These are phyloP conservation scores for Protobothrops flavoviridis DNA, from an alignment of 2,113 vertebrate species.

Conservation along the genomic window DNA sequence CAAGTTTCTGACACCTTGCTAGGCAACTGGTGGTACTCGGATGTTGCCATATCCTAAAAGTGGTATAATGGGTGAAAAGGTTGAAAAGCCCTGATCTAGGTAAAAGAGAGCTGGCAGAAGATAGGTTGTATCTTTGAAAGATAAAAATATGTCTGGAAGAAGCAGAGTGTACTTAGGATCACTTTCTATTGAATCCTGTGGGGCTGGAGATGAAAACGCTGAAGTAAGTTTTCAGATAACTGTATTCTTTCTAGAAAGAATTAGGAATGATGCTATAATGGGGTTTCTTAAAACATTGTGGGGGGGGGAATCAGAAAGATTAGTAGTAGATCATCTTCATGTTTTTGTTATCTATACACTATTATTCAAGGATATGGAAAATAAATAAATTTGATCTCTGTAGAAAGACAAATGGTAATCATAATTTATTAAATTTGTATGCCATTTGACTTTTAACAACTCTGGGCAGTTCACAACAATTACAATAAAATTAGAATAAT, in stretches of 20 bases:
- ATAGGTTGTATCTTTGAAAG: neutral
- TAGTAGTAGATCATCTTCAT: neutral
- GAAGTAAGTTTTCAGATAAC: neutral
- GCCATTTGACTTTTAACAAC: neutral
- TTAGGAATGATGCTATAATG: neutral
- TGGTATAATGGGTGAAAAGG: too few relatives aligned
- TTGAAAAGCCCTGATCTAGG: too few relatives aligned
- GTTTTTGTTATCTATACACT: neutral
- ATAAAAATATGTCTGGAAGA: neutral
- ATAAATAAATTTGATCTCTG: neutral
- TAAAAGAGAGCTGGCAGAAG: neutral
- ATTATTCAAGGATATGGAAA: neutral
- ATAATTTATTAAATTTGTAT: neutral
- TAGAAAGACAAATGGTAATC: neutral
- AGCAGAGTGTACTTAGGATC: neutral
- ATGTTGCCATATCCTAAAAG: too few relatives aligned
- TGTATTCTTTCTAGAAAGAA: neutral
- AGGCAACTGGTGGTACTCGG: too few relatives aligned
- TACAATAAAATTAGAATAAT: neutral
- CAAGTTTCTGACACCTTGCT: too few relatives aligned
- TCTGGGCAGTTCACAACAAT: neutral
- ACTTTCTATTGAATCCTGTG: neutral
- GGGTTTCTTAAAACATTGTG: neutral
- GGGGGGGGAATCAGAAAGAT: neutral
- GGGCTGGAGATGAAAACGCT: neutral